Conservation (phyloP, 2,113 vertebrate genomes). For the Notothenia coriiceps region DNA sequence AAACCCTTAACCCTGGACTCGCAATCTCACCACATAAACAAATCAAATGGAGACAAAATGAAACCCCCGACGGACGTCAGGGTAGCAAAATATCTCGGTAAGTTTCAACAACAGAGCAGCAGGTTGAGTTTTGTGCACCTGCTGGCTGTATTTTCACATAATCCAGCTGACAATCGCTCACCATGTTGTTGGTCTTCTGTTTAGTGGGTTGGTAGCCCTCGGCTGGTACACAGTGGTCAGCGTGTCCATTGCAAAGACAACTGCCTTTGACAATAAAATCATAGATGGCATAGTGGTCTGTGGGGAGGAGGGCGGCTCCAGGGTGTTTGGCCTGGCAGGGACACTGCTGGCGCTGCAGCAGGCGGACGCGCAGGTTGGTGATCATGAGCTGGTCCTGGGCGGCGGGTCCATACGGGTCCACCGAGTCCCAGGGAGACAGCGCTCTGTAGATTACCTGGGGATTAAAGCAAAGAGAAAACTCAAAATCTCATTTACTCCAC, state of each 20-base stretch:
- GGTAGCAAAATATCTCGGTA: constrained; percentile 12
- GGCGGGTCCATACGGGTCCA: constrained; percentile 88
- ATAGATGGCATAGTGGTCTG: constrained; percentile 89
- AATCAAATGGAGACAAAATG: constrained; percentile 25
- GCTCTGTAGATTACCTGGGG: constrained; percentile 93
- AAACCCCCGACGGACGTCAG: background rate
- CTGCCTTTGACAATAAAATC: constrained; percentile 95
- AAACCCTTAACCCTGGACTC: constrained; percentile 24
- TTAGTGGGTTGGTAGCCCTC: constrained; percentile 78
- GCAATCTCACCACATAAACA: constrained; percentile 35
- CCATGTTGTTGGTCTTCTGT: constrained; percentile 83
- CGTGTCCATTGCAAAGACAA: constrained; percentile 94
- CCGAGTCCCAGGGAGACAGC: constrained; percentile 80
- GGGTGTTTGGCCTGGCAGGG: constrained; percentile 83
- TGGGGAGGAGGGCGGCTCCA: constrained; percentile 52
- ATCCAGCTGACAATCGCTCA: constrained; percentile 72
- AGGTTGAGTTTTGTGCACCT: background rate
- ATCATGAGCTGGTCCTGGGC: constrained; percentile 89
- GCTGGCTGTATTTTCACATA: constrained; percentile 11
- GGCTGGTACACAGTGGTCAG: constrained; percentile 88
- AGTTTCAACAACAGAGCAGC: constrained; percentile 21
- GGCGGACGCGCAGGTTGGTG: constrained; percentile 91
- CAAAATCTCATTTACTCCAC: background rate
- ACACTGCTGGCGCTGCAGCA: constrained; percentile 88
- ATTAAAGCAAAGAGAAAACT: background rate